phyloP scores from a whole-genome alignment of 1,140 invertebrate genomes.

The Eufriesea mexicana region DNA sequence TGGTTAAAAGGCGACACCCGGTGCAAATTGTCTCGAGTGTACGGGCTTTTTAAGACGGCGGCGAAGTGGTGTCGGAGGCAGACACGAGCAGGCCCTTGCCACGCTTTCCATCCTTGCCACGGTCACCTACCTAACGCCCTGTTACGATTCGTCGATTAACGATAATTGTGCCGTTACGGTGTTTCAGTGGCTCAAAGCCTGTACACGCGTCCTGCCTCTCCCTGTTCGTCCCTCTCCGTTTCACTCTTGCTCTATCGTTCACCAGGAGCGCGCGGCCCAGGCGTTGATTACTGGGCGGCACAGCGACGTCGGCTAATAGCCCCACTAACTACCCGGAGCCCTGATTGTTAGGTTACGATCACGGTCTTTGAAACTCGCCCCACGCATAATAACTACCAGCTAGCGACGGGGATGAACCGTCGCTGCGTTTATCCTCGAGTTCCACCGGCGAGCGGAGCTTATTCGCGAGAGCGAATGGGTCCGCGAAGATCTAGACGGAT shows the following conservation, averaged over 20 bases:
- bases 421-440: neutral
- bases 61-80: neutral
- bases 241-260: slow-evolving; percentile 41
- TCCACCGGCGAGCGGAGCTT: neutral
- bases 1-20: neutral
- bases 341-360: slow-evolving; percentile 64
- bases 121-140: slow-evolving; percentile 24
- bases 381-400: slow-evolving; percentile 56
- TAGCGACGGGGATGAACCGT: slow-evolving; percentile 46
- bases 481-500: too few species aligned
- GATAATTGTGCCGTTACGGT: slow-evolving; percentile 40
- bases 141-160: slow-evolving; percentile 42
- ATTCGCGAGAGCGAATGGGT: neutral
- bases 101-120: neutral
- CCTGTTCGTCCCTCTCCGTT: slow-evolving; percentile 12
- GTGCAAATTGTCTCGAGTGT: slow-evolving; percentile 2
- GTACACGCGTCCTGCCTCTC: neutral
- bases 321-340: slow-evolving; percentile 60
- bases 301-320: slow-evolving; percentile 55
- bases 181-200: slow-evolving; percentile 44
- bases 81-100: too few species aligned
- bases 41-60: neutral
- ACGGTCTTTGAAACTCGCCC: slow-evolving; percentile 60
- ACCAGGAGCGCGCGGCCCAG: slow-evolving; percentile 19
- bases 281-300: slow-evolving; percentile 65